A percentile compares a stretch with the other conserved stretches of the same genome.
Evolutionary conservation across 92 coral and sea anemone species (phyloP).

Genomic region (Parazoanthus darwini): DNA sequence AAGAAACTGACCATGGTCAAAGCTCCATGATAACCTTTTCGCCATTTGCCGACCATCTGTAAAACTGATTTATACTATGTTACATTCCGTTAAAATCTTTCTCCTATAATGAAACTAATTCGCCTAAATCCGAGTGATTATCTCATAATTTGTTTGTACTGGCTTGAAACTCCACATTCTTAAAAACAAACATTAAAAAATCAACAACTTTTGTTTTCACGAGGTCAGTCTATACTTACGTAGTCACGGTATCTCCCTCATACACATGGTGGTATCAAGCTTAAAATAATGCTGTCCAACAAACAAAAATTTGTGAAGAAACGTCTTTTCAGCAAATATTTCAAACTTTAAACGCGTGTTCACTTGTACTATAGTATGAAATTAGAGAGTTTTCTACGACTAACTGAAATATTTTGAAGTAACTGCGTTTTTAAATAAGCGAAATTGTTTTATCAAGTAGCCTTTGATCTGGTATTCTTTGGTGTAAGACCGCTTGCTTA

Average conservation of each 20-base stretch:
- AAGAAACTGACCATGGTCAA: neutral
- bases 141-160: slow-evolving; percentile 23
- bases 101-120: slow-evolving; percentile 13
- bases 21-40: neutral
- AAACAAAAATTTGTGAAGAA: neutral
- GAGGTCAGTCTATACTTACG: neutral
- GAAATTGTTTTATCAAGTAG: too few relatives aligned
- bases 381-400: neutral
- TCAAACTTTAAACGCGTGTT: too few relatives aligned
- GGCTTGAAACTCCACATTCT: slow-evolving; percentile 1
- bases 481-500: neutral
- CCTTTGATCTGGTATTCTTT: too few relatives aligned
- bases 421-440: neutral
- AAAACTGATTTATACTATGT: slow-evolving; percentile 5
- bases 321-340: too few relatives aligned
- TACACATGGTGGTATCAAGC: neutral
- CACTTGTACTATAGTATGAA: neutral
- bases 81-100: slow-evolving; percentile 7
- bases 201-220: slow-evolving; percentile 30
- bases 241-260: neutral
- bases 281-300: neutral
- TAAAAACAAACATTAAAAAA: neutral
- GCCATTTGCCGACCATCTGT: neutral
- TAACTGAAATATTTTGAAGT: too few relatives aligned
- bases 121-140: slow-evolving; percentile 19